Percentiles rank a stretch among this genome's conserved stretches.
phyloP scores from a whole-genome alignment of 2,113 vertebrate species.

The Alexandromys fortis region DNA sequence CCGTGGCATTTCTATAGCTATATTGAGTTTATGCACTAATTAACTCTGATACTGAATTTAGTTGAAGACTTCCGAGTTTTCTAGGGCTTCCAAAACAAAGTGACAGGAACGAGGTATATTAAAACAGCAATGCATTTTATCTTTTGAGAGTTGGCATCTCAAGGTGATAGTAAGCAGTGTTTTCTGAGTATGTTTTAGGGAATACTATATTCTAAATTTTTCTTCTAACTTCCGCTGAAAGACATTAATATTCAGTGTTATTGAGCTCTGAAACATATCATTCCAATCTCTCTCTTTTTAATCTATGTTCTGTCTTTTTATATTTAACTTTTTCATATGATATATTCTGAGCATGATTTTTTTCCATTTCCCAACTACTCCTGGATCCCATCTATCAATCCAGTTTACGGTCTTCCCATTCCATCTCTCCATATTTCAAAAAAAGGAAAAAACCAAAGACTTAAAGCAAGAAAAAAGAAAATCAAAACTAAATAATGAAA shows the following conservation, averaged over 20 bases:
- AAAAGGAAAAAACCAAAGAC: background rate
- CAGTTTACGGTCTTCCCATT: background rate
- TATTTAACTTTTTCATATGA: background rate
- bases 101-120: background rate
- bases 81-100: background rate
- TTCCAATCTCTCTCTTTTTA: background rate
- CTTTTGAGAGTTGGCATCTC: background rate
- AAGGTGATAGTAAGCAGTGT: background rate
- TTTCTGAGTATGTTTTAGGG: background rate
- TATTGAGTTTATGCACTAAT: background rate
- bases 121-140: background rate
- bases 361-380: background rate
- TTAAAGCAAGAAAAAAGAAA: background rate
- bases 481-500: background rate
- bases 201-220: background rate
- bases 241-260: background rate
- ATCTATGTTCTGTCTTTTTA: background rate
- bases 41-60: background rate
- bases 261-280: background rate
- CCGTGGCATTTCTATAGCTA: background rate
- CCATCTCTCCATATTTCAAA: background rate
- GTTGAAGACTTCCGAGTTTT: background rate
- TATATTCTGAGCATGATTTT: background rate
- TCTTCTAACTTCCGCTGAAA: background rate
- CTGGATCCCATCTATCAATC: background rate